Evolutionary conservation across 37 sponge, comb jelly and placozoan genomes (phyloP), one percentile per base, ranked within the genome.

Genomic region (Amphimedon queenslandica): DNA sequence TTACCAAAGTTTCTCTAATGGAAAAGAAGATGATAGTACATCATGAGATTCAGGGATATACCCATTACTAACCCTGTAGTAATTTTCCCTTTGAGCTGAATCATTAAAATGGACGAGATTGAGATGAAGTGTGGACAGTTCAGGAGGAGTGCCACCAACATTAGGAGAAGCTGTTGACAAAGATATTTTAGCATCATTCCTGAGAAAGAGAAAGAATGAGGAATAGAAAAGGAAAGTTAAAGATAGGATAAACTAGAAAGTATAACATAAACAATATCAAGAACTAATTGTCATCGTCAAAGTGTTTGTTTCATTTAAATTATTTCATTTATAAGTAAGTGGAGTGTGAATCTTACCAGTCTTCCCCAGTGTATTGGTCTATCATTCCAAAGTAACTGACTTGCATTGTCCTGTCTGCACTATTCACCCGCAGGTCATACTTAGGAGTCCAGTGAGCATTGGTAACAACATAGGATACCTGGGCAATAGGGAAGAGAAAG

Each of bases 391-490:
- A 94, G 79, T 94, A 94, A 69, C 53, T 58, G 27, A 94, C 90
- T 53, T 78, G 66, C 79, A 94, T 83, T 38, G 86, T 89, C 42
- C 73, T 83, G 66, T 83, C 75, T 0, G 61, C 51, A 66, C 84
- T 86, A 63, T 75, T 71, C 64, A 89, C 88, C n/a, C 95, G 53
- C 40, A 94, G 79, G 72, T 94, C 95, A 60, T 94, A 94, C 67
- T 89, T 94, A 11, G 95, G 95, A 37, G 57, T 76, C 95, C 95
- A 94, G 72, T 84, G 72, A 40, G 95, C 95, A 72, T 94, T 79
- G 57, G 40, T 56, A 31, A 94, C 95, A 69, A 89, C 75, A 40
- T 88, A 93, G 8, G 85, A 84, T 37, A 93, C 84, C 61, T n/a
- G n/a, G n/a, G n/a, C n/a, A n/a, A n/a, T n/a, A n/a, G n/a, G n/a